Base-by-base conservation (phyloP, 1,140 invertebrate genomes). In the Laupala kohalensis region DNA sequence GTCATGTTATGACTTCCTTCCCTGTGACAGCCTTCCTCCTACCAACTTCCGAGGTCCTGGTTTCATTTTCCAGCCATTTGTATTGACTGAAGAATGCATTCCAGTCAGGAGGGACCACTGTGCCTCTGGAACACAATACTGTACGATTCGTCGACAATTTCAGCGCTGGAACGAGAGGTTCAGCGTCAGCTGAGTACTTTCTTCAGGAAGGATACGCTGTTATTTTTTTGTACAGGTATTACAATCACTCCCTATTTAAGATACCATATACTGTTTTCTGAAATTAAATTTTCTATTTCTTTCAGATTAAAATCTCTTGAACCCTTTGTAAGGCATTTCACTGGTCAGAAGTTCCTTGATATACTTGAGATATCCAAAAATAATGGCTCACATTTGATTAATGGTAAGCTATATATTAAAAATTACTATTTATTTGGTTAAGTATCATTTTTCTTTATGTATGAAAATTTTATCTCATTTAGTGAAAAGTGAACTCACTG, bases 61-160 rank as follows among this genome's bases (percentile, higher is more conserved):
- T 53, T 1, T 6, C 30, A 53, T 4, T 9, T 53, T 53, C 37
- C 19, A 19, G 1, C 1, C 37, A 53, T 19, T 53, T 53, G n/a
- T n/a, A n/a, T 19, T 53, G 37, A 53, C 19, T 53, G 19, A 53
- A 53, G 1, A 53, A 53, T 53, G 37, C 4, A 53, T 53, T 53
- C 1, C 79, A 92, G 92, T 97, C 95, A 76, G 96, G 96, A 25
- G 97, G 97, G 29, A 99, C 97, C 24, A 97, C 92, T 26, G 94
- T 98, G 3, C 97, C 97, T 1, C 81, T 99, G 66, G 97, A 99
- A 79, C 92, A 95, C 76, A 96, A 97, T 77, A 98, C 96, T 5
- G 97, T 99, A 0, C 85, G 97, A 67, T 99, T 94, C 82, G 93
- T 99, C 64, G 97, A 99, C 78, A 99, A 99, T 84, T 99, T 99